phyloP scores from a whole-genome alignment of 1,140 invertebrate genomes.

The Drosophila equinoxialis region DNA sequence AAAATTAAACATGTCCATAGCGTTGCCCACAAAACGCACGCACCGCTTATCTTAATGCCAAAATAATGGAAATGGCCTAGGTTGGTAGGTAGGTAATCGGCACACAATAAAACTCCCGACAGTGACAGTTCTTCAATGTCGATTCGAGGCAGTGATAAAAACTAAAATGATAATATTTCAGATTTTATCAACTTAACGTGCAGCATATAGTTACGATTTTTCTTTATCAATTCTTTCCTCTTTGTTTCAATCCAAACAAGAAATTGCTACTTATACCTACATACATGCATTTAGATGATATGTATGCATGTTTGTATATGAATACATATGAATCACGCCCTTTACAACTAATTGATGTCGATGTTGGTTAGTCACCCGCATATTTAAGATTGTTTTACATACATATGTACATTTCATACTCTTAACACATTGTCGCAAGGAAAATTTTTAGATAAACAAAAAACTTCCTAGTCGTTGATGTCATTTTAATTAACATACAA shows the following conservation, averaged over 20 bases:
- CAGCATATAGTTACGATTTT: background rate
- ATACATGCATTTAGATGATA: too few species aligned
- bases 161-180: conserved; percentile 15
- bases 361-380: background rate
- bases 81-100: background rate
- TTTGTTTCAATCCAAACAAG: conserved; percentile 22
- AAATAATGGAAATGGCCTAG: conserved; percentile 6
- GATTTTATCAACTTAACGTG: conserved; percentile 39
- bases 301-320: too few species aligned
- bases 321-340: background rate
- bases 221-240: conserved; percentile 26
- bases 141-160: conserved; percentile 28
- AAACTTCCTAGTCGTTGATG: conserved; percentile 4
- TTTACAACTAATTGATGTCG: conserved; percentile 5
- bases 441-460: background rate
- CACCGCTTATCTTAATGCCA: conserved; percentile 68
- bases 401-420: background rate
- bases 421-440: background rate
- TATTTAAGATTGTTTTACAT: background rate
- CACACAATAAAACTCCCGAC: conserved; percentile 33
- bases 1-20: conserved; percentile 26
- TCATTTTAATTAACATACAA: background rate
- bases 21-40: conserved; percentile 64
- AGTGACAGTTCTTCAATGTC: conserved; percentile 20
- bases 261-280: background rate